Evolutionary conservation across 92 coral and sea anemone genomes (phyloP), one percentile per base, ranked within the genome.

Genomic region (Palythoa grandis): DNA sequence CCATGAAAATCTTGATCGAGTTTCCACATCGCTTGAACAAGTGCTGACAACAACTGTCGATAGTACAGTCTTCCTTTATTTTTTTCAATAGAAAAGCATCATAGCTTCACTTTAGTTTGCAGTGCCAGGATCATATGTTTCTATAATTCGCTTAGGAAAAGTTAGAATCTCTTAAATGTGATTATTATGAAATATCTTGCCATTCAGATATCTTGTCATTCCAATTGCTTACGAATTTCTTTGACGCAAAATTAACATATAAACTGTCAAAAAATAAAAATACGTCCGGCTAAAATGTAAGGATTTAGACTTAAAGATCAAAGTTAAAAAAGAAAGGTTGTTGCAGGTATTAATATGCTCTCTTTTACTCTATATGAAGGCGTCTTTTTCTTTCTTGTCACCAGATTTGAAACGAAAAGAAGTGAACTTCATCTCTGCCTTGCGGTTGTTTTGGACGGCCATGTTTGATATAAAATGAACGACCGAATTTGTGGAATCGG

Each of bases 391-490:
- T 23, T 11, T 65, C 57, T 66, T 80, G 39, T 52, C 35, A 24
- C 14, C 57, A 66, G 74, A 39, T 80, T 66, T 22, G 73, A 24
- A 67, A 39, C 23, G 43, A 61, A 65, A 38, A 47, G 73, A 17
- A 8, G 85, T 20, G 63, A 70, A 16, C 52, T 25, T 80, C 40
- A 22, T 43, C 22, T 40, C 35, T 43, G 72, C 40, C 85, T 66
- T 80, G 85, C 66, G 70, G 65, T 68, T 67, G 40, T 43, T 66
- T 47, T 66, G 73, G 60, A 47, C 47, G 19, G 85, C 72, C 74
- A 80, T 80, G 75, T 47, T 80, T 80, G 74, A 29, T 38, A 29
- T 54, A 80, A 52, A 52, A 80, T 80, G 85, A 80, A 80, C 74
- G 85, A 80, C 37, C 74, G 24, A 48, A 80, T 70, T 11, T 38